Conservation (phyloP, 2,797 vertebrate genomes). For the Amblyopsis hoosieri region DNA sequence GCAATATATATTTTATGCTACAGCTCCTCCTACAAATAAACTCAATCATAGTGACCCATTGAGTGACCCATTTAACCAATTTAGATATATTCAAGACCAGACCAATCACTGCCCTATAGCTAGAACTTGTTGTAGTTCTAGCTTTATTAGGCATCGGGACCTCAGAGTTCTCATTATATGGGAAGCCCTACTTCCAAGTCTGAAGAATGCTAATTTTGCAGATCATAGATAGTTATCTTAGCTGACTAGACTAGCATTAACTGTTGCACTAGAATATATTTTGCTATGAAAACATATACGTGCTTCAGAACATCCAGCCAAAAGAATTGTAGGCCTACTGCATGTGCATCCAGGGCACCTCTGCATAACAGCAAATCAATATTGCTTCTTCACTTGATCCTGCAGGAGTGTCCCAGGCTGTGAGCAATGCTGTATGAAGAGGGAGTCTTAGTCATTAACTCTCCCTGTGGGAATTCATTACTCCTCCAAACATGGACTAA, state of each 20-base stretch:
- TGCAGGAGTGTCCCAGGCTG: conserved; percentile 4
- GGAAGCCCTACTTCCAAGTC: conserved; percentile 1
- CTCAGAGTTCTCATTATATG: too few species aligned
- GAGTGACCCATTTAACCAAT: too few species aligned
- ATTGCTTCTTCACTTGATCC: conserved; percentile 11
- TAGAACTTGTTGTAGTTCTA: too few species aligned
- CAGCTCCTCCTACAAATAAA: too few species aligned
- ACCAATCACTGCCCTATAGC: too few species aligned
- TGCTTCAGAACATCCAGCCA: background rate
- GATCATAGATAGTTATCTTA: background rate
- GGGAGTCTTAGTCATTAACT: conserved; percentile 10
- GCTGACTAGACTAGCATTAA: background rate
- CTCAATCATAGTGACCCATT: too few species aligned
- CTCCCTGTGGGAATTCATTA: conserved; percentile 5
- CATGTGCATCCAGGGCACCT: conserved; percentile 2
- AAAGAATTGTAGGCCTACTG: background rate
- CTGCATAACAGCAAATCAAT: conserved; percentile 8
- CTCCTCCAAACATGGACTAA: background rate
- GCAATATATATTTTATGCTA: too few species aligned
- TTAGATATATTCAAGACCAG: too few species aligned
- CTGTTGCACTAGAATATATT: background rate
- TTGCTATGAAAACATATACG: background rate
- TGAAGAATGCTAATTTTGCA: conserved; percentile 4
- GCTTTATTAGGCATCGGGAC: background rate
- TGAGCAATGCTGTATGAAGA: background rate